Evolutionary conservation across 2,113 vertebrate species (phyloP).

Genomic region (Nettapus auritus): DNA sequence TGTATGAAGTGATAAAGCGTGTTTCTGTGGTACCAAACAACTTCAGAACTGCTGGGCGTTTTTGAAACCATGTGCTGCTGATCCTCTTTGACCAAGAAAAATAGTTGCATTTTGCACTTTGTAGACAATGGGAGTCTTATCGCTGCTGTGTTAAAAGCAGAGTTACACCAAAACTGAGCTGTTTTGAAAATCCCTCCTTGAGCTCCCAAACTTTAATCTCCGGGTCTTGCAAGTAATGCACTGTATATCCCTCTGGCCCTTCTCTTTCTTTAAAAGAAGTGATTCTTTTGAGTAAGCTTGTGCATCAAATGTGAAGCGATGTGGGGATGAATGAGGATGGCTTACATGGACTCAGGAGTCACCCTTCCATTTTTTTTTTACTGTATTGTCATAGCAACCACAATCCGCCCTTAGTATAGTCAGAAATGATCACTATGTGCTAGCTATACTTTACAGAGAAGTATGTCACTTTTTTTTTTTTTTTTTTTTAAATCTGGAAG

Average conservation of each 20-base stretch:
- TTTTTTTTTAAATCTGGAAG: not conserved
- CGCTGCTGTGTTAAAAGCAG: slow-evolving; percentile 11
- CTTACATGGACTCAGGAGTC: not conserved
- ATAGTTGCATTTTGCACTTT: not conserved
- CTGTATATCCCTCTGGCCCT: not conserved
- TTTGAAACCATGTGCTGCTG: not conserved
- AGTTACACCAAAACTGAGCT: not conserved
- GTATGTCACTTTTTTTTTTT: slow-evolving; percentile 12
- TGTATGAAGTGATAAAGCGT: not conserved
- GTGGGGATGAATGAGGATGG: not conserved
- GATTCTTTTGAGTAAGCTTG: not conserved
- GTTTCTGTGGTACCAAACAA: not conserved
- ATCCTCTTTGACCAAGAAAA: not conserved
- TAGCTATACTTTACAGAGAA: slow-evolving; percentile 38
- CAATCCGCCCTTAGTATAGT: not conserved
- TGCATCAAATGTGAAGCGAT: not conserved
- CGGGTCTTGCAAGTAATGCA: not conserved
- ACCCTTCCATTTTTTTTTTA: not conserved
- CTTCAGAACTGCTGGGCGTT: slow-evolving; percentile 9
- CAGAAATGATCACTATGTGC: slow-evolving; percentile 6
- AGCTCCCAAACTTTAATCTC: slow-evolving; percentile 14
- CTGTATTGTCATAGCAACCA: slow-evolving; percentile 51
- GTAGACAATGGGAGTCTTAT: slow-evolving; percentile 37
- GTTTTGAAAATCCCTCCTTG: slow-evolving; percentile 39
- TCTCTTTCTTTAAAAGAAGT: not conserved